Evolutionary conservation across 2,113 vertebrate species (phyloP).

Genomic region (Menura novaehollandiae): DNA sequence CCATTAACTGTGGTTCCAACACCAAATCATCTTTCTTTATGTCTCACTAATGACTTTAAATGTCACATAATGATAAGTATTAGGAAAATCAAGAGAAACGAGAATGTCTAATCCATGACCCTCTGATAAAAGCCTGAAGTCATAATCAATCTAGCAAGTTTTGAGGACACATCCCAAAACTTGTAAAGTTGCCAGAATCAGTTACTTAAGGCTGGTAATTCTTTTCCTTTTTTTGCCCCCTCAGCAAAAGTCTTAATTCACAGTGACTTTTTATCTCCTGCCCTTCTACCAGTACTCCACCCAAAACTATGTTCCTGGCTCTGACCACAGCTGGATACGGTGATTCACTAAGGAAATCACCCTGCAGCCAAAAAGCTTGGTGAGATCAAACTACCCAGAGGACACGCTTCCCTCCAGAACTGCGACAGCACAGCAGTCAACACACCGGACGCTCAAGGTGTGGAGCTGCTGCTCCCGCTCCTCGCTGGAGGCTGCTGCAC

Average conservation of each 20-base stretch:
- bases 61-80: not conserved
- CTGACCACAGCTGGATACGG: not conserved
- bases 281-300: not conserved
- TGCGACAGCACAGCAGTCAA: accelerated
- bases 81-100: not conserved
- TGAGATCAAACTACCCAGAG: not conserved
- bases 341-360: slow-evolving; percentile 21
- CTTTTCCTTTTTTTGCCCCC: not conserved
- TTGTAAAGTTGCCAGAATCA: not conserved
- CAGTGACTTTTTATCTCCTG: not conserved
- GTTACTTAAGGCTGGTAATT: not conserved
- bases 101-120: not conserved
- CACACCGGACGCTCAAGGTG: accelerated
- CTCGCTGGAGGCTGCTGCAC: not conserved
- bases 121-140: not conserved
- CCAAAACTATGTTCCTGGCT: not conserved
- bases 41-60: not conserved
- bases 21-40: not conserved
- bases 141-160: not conserved
- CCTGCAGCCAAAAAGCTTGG: not conserved
- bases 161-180: not conserved
- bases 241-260: not conserved
- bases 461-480: not conserved
- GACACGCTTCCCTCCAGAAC: not conserved
- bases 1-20: not conserved